phyloP scores from a whole-genome alignment of 1,140 invertebrate species.

The Ostrea edulis region DNA sequence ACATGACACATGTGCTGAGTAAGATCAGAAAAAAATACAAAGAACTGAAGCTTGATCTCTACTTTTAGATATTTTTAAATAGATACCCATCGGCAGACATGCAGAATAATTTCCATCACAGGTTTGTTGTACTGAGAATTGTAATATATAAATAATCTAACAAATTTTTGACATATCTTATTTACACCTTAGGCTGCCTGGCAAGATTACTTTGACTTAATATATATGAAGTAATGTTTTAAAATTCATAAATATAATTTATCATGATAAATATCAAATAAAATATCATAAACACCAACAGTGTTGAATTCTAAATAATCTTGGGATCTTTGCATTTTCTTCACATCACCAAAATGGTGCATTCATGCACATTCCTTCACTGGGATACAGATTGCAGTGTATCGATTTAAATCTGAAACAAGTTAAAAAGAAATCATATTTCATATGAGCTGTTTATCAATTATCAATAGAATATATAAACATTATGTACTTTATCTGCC shows the following conservation, averaged over 20 bases:
- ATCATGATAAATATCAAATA: not conserved
- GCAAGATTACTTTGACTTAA: not conserved
- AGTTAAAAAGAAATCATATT: not conserved
- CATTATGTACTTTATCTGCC: too few species aligned
- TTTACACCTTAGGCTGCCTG: not conserved
- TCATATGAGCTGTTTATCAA: too few species aligned
- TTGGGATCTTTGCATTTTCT: not conserved
- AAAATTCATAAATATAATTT: not conserved
- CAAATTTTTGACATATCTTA: not conserved
- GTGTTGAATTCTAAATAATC: not conserved
- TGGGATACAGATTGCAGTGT: not conserved
- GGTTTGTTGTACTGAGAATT: too few species aligned
- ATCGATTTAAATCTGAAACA: slow-evolving; percentile 16
- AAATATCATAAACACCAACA: not conserved
- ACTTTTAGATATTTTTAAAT: too few species aligned
- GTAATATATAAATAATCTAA: not conserved
- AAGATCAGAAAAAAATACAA: too few species aligned
- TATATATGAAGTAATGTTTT: not conserved
- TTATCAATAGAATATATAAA: too few species aligned
- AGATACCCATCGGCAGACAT: too few species aligned
- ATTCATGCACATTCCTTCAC: not conserved
- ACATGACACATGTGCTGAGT: not conserved
- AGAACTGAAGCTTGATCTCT: too few species aligned
- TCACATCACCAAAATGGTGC: not conserved
- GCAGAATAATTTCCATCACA: too few species aligned